These are phyloP conservation scores for Propithecus coquereli DNA, from an alignment of 2,113 vertebrate species.

Conservation along the genomic window DNA sequence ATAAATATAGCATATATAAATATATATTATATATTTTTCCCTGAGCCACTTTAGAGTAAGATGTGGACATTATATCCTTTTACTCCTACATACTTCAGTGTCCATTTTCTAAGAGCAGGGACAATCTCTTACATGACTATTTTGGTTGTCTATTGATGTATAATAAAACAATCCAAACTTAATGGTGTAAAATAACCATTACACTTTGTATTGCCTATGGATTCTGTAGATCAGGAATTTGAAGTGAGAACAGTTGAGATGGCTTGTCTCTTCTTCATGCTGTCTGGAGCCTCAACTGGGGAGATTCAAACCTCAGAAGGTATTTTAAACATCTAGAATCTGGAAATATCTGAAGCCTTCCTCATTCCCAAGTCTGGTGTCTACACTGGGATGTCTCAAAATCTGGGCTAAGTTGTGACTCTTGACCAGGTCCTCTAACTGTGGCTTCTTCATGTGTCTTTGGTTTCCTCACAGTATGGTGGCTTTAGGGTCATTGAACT, in stretches of 20 bases:
- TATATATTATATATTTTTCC: neutral
- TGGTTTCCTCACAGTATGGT: neutral
- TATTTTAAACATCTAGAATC: neutral
- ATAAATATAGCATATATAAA: neutral
- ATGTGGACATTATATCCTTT: neutral
- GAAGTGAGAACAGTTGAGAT: neutral
- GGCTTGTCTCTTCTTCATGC: neutral
- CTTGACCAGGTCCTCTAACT: neutral
- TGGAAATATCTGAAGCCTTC: neutral
- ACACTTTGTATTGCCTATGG: neutral
- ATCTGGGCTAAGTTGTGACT: neutral
- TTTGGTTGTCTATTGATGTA: neutral
- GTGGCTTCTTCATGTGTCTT: neutral
- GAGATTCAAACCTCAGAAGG: neutral
- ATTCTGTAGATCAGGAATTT: neutral
- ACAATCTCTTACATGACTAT: neutral
- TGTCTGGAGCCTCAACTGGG: neutral
- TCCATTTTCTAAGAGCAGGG: neutral
- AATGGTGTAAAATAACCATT: neutral
- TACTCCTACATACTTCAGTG: neutral
- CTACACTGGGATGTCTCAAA: neutral
- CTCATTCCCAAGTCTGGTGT: neutral
- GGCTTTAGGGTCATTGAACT: neutral
- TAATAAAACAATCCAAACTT: neutral
- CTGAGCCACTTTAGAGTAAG: neutral